phyloP scores from a whole-genome alignment of 2,888 invertebrate species.

The Mythimna albipuncta region DNA sequence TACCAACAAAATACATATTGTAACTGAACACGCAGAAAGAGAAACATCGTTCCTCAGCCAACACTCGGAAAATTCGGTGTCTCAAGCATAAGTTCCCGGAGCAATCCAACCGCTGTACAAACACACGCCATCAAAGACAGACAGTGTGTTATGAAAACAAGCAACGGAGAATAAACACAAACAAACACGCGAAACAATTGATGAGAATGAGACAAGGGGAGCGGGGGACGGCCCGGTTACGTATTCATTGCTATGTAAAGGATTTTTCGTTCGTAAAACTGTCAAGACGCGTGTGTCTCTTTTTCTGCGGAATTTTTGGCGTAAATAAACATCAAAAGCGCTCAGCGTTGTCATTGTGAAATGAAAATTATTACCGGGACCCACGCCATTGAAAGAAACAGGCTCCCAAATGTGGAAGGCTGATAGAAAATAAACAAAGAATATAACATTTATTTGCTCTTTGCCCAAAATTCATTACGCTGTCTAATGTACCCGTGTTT shows the following conservation, averaged over 20 bases:
- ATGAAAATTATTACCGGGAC: constrained; percentile 61
- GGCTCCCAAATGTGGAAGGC: constrained; percentile 32
- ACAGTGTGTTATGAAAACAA: constrained; percentile 89
- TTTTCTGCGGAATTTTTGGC: constrained; percentile 67
- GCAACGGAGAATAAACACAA: constrained; percentile 87
- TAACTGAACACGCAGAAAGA: constrained; percentile 50
- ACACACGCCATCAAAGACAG: constrained; percentile 87
- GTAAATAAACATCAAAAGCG: constrained; percentile 66
- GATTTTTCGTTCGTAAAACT: constrained; percentile 78
- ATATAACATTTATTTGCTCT: constrained; percentile 37
- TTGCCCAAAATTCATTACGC: constrained; percentile 40
- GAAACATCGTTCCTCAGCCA: constrained; percentile 50
- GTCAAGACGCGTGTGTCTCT: constrained; percentile 69
- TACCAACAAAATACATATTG: constrained; percentile 32
- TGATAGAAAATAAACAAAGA: constrained; percentile 52
- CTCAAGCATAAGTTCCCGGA: constrained; percentile 73
- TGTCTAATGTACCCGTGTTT: background rate
- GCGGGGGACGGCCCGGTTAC: constrained; percentile 68
- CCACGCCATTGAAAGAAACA: constrained; percentile 57
- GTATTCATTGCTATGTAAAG: constrained; percentile 79
- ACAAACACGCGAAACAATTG: constrained; percentile 88
- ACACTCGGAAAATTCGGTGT: constrained; percentile 70
- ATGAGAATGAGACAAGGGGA: constrained; percentile 79
- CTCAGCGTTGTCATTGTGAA: constrained; percentile 58
- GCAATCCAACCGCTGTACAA: constrained; percentile 83